These are phyloP conservation scores for Apoda limacodes DNA, from an alignment of 2,888 invertebrate genomes.

Conservation along the genomic window DNA sequence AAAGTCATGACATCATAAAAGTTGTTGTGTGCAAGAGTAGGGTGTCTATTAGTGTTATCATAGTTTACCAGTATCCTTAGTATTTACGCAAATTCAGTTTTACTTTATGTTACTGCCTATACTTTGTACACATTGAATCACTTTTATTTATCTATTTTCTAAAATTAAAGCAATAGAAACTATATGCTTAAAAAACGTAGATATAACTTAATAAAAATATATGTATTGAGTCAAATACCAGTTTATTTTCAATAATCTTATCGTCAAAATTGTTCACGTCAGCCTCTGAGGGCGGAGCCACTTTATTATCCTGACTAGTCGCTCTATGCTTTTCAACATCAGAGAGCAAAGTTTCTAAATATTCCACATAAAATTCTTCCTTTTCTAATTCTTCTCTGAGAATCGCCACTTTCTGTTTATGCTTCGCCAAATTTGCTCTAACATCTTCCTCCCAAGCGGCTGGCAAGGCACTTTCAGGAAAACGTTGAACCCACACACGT, in stretches of 20 bases:
- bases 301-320: slow-evolving; percentile 53
- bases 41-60: too few species aligned
- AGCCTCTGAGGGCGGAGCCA: slow-evolving; percentile 61
- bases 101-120: too few species aligned
- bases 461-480: slow-evolving; percentile 90
- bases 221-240: slow-evolving; percentile 35
- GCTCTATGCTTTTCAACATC: slow-evolving; percentile 88
- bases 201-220: slow-evolving; percentile 19
- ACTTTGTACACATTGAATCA: too few species aligned
- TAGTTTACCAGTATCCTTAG: too few species aligned
- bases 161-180: slow-evolving; percentile 1
- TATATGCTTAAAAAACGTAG: slow-evolving; percentile 10
- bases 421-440: slow-evolving; percentile 88
- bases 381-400: slow-evolving; percentile 89
- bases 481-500: slow-evolving; percentile 91
- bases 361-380: slow-evolving; percentile 91
- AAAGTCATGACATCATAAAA: too few species aligned
- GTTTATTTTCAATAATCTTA: slow-evolving; percentile 59
- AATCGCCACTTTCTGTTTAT: slow-evolving; percentile 86
- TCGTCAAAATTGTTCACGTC: slow-evolving; percentile 54
- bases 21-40: too few species aligned
- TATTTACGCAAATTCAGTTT: too few species aligned
- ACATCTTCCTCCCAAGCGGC: slow-evolving; percentile 95
- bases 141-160: too few species aligned
- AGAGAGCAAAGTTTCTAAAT: slow-evolving; percentile 84